phyloP scores from a whole-genome alignment of 2,797 vertebrate genomes.

The Hirundo rustica region DNA sequence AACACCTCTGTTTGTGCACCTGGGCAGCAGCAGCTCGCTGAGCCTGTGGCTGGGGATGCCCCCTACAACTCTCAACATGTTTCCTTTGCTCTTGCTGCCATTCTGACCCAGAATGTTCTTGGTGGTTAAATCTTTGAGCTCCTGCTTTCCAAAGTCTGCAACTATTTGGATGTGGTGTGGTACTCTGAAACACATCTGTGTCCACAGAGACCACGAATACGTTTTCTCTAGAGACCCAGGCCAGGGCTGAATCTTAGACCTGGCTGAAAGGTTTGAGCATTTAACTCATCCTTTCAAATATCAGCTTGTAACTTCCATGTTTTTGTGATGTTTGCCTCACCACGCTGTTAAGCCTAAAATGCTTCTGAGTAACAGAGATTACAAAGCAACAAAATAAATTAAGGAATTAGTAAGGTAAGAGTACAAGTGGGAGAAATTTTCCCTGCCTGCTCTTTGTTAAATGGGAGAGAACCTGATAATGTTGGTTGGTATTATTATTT shows the following conservation, averaged over 20 bases:
- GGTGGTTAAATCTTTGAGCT: background rate
- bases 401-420: background rate
- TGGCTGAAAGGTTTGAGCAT: background rate
- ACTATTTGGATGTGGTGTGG: accelerated
- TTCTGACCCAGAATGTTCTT: background rate
- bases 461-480: background rate
- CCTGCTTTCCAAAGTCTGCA: background rate
- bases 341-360: background rate
- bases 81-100: background rate
- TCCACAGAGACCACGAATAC: background rate
- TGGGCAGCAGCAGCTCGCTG: background rate
- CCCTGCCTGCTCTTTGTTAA: background rate
- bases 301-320: background rate
- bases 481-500: background rate
- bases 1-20: accelerated
- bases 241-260: background rate
- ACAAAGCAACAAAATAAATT: background rate
- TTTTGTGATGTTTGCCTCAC: background rate
- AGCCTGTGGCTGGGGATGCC: background rate
- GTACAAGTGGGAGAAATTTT: background rate
- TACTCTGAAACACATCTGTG: background rate
- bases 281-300: background rate
- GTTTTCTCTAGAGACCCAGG: background rate
- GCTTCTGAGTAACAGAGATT: background rate
- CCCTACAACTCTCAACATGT: accelerated